A percentile compares a stretch with the other conserved stretches of the same genome.
Conservation (phyloP, 2,797 vertebrate species). For the Eulemur albifrons region DNA sequence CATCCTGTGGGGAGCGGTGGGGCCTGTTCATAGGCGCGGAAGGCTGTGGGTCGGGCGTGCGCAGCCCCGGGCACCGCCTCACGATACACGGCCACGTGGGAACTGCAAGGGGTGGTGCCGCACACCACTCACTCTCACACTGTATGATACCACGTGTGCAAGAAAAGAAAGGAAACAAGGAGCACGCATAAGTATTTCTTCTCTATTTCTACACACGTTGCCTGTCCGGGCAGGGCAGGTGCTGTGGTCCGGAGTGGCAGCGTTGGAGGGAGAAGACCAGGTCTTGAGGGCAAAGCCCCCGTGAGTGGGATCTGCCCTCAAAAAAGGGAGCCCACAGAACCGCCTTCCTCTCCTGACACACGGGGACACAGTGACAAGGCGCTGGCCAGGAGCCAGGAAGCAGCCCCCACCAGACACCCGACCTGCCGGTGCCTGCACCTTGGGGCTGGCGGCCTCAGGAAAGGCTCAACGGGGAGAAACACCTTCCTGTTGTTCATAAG, state of each 20-base stretch:
- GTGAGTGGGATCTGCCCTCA: neutral
- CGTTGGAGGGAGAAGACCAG: neutral
- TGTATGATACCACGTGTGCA: neutral
- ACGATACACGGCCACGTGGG: too few relatives aligned
- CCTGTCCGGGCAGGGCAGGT: neutral
- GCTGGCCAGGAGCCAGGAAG: neutral
- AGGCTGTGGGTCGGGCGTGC: neutral
- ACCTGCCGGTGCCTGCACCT: neutral
- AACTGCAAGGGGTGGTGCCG: neutral
- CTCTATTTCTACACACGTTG: neutral
- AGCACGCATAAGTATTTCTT: neutral
- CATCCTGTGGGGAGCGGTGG: neutral
- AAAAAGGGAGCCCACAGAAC: neutral
- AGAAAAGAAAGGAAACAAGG: neutral
- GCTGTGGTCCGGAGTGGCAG: too few relatives aligned
- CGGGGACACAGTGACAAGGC: neutral
- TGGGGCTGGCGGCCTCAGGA: neutral
- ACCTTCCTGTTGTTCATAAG: too few relatives aligned
- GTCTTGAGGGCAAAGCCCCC: neutral
- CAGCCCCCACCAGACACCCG: neutral
- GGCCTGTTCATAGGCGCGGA: too few relatives aligned
- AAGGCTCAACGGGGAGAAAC: neutral
- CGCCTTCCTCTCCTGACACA: neutral
- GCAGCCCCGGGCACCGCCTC: too few relatives aligned
- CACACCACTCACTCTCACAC: too few relatives aligned